phyloP scores from a whole-genome alignment of 2,797 vertebrate species.

The Pangasius mekongensis region DNA sequence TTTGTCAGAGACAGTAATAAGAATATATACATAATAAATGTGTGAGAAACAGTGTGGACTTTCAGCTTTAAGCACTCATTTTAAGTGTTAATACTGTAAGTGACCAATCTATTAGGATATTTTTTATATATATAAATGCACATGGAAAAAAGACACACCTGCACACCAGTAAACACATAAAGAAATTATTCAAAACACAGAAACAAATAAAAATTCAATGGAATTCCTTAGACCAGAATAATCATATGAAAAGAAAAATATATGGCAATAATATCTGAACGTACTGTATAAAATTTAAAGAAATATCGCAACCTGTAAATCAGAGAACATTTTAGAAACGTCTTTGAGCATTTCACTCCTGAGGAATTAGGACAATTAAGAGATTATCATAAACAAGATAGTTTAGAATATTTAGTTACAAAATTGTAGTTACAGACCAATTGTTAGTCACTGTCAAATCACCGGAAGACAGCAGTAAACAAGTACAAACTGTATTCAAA shows the following conservation, averaged over 20 bases:
- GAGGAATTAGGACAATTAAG: slow-evolving; percentile 4
- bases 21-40: background rate
- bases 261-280: background rate
- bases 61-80: background rate
- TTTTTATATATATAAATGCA: background rate
- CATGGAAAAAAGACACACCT: background rate
- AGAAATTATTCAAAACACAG: background rate
- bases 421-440: background rate
- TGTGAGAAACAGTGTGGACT: background rate
- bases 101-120: background rate
- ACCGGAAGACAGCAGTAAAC: background rate
- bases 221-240: background rate
- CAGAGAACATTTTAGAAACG: slow-evolving; percentile 32
- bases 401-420: background rate
- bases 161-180: background rate
- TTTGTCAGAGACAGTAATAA: background rate
- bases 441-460: background rate
- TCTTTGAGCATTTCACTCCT: slow-evolving; percentile 28
- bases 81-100: background rate
- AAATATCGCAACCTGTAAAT: slow-evolving; percentile 3
- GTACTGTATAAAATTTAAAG: background rate
- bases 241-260: background rate
- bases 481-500: background rate
- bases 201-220: background rate
- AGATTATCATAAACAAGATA: background rate